Evolutionary conservation across 2,797 vertebrate genomes (phyloP), one percentile per base, ranked within the genome.

Genomic region (Coccyzus lansbergi): DNA sequence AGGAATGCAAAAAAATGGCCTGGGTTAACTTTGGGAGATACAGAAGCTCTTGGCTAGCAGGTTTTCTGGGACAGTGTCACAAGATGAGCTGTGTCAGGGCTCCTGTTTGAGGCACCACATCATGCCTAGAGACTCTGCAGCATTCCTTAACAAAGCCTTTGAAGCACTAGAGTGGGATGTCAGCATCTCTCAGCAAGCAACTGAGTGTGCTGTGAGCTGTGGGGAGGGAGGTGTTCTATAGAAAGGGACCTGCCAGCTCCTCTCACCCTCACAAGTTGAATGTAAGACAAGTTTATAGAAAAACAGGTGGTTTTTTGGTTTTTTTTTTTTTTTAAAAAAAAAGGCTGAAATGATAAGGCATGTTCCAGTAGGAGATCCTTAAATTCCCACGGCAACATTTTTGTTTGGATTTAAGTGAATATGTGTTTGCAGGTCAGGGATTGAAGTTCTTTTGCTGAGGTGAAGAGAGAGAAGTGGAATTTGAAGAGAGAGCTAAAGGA

Each of bases 21-120:
- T 52, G 74, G 56, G 34, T 49, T 88, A 88, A 84, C 83, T 95
- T 94, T 79, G 85, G 53, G 94, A 92, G 81, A 51, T 72, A 59
- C 26, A 87, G 79, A 88, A 65, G 76, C 84, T 78, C 68, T 79
- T 15, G 25, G 76, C 85, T 81, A 44, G 70, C 87, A 88, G 53
- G 49, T 83, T 86, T 92, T 6, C 46, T 24, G 80, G 86, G 93
- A 38, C 5, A 5, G 51, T 56, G 58, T 97, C 95, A 96, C 36
- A 90, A 87, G 95, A 91, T 85, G 87, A 90, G 86, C 91, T 91
- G 92, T 93, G 72, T 95, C 89, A 92, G 82, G 40, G 75, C 42
- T 88, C 93, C 89, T 94, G 2, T 97, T 95, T 92, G 86, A 94
- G 93, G 93, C 74, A 71, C 65, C 79, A 77, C 89, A 82, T 97